These are phyloP conservation scores for Neogobius melanostomus DNA, from an alignment of 2,113 vertebrate species.

Conservation along the genomic window DNA sequence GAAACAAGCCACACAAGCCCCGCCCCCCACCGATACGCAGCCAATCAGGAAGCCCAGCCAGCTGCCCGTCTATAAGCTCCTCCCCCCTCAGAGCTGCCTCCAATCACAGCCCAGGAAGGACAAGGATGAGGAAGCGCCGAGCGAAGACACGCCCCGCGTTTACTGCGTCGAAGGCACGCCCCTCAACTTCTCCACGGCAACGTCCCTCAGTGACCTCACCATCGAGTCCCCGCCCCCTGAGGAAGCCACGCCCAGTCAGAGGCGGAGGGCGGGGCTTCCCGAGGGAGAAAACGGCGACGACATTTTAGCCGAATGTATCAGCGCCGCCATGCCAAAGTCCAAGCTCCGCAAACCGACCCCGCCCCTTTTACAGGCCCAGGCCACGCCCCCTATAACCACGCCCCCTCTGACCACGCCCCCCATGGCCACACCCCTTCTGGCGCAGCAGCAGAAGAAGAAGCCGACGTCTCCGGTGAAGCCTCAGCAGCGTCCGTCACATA, in stretches of 20 bases:
- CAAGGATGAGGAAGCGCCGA: not conserved
- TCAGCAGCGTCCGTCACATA: conserved; percentile 72
- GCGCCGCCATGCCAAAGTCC: conserved; percentile 96
- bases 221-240: conserved; percentile 95
- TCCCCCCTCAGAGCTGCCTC: conserved; percentile 78
- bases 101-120: conserved; percentile 53
- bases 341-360: conserved; percentile 88
- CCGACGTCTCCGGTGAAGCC: conserved; percentile 94
- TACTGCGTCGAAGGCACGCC: conserved; percentile 97
- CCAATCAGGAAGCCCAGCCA: conserved; percentile 86
- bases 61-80: conserved; percentile 92
- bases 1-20: conserved; percentile 71
- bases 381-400: too few species aligned
- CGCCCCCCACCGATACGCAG: not conserved
- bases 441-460: conserved; percentile 80
- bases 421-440: conserved; percentile 6
- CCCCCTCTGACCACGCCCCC: conserved; percentile 27
- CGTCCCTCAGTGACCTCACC: conserved; percentile 95
- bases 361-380: conserved; percentile 32
- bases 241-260: conserved; percentile 48
- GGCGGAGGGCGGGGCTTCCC: conserved; percentile 56
- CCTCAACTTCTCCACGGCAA: conserved; percentile 96
- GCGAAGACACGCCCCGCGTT: conserved; percentile 88
- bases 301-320: conserved; percentile 96
- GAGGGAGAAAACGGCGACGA: conserved; percentile 95